Evolutionary conservation across 2,888 invertebrate genomes (phyloP).

Genomic region (Coelopa pilipes): DNA sequence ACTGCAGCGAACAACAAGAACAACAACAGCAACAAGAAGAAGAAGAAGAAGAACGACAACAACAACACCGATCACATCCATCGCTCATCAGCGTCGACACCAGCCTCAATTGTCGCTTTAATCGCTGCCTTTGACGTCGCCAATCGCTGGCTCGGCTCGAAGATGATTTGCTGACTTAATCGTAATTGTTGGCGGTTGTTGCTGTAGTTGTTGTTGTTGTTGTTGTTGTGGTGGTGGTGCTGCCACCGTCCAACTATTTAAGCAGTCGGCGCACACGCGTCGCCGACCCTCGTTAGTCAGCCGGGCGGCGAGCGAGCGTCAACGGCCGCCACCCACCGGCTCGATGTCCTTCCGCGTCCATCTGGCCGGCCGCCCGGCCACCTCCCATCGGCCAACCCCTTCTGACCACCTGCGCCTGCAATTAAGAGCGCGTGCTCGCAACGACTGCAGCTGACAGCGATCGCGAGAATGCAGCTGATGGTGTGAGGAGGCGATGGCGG

Average conservation of each 20-base stretch:
- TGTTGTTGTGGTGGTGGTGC: neutral
- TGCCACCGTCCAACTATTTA: neutral
- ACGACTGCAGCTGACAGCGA: no score
- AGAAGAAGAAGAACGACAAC: no score
- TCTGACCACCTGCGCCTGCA: no score
- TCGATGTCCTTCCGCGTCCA: neutral
- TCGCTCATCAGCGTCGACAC: neutral
- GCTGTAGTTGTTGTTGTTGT: slow-evolving; percentile 13
- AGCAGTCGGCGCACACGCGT: slow-evolving; percentile 1
- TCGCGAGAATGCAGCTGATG: no score
- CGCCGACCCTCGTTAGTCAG: neutral
- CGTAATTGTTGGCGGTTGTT: neutral
- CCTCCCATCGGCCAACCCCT: no score
- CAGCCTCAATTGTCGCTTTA: neutral
- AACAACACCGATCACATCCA: neutral
- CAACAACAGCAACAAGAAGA: no score
- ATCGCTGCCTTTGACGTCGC: neutral
- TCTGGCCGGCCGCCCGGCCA: no score
- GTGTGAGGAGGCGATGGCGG: no score
- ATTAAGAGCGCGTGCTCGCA: no score
- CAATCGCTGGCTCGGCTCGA: neutral
- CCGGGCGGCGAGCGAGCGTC: neutral
- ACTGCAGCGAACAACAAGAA: no score
- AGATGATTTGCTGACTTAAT: neutral
- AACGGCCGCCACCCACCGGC: neutral